A percentile compares a stretch with the other conserved stretches of the same genome.
Evolutionary conservation across 2,888 invertebrate genomes (phyloP).

Genomic region (Callinectes sapidus): DNA sequence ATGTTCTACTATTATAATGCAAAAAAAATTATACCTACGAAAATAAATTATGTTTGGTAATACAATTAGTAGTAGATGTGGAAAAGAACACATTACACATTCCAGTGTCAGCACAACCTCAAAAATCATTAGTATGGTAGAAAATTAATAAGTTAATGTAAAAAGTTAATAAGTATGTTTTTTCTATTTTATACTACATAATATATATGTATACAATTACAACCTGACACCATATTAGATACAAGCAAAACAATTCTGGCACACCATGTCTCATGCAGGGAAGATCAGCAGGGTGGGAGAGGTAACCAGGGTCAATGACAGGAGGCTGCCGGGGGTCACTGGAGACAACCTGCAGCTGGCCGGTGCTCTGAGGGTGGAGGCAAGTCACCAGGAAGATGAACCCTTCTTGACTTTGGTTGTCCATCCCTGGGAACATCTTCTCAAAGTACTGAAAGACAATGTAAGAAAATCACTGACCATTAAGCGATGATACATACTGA

Average conservation of each 20-base stretch:
- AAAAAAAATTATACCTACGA: background rate
- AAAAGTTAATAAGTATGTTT: background rate
- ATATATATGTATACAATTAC: background rate
- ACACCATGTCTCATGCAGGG: constrained; percentile 81
- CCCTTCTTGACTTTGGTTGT: constrained; percentile 82
- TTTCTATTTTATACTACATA: background rate
- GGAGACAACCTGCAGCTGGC: constrained; percentile 80
- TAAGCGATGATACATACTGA: constrained; percentile 26
- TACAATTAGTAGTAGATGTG: background rate
- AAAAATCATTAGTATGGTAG: background rate
- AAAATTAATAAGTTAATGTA: no score
- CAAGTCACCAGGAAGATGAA: constrained; percentile 83
- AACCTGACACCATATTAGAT: background rate
- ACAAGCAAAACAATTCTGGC: background rate
- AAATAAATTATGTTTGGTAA: background rate
- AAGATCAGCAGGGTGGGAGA: constrained; percentile 81
- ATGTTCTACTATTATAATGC: background rate
- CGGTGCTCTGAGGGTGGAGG: constrained; percentile 84
- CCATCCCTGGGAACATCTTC: constrained; percentile 82
- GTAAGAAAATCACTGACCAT: constrained; percentile 38
- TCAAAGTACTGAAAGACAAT: constrained; percentile 79
- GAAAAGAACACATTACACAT: background rate
- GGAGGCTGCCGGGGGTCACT: constrained; percentile 81
- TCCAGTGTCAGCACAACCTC: background rate
- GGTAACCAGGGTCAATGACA: constrained; percentile 85